Evolutionary conservation across 2,797 vertebrate species (phyloP), one percentile per base, ranked within the genome.

Genomic region (Pangasius sanitwongsei): DNA sequence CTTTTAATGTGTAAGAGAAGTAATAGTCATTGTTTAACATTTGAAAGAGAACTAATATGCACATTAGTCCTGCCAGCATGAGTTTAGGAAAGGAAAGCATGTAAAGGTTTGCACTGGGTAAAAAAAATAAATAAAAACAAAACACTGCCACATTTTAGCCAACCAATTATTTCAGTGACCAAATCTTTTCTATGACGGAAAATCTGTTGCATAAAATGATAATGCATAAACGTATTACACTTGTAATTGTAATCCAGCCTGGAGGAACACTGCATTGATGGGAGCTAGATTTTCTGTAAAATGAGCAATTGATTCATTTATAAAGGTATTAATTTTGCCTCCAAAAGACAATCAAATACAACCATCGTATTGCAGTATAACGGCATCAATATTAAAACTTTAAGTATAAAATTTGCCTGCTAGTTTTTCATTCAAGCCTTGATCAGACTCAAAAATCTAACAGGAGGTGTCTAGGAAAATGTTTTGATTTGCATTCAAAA

Each of bases 41-140:
- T 70, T 55, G 65, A 55, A 70, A 55, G 83, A 57, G 48, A 55
- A 70, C 78, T 88, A 25, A 85, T 89, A 85, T 77, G 87, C 41
- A 85, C 89, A 57, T 81, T 55, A 83, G 83, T 82, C 85, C 89
- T 88, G 88, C 89, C 90, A 86, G 70, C 55, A 88, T 65, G 31
- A 87, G 74, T 86, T 86, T 53, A 57, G 57, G 50, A 84, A 69
- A 85, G 88, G 44, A 89, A 85, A 74, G 81, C 44, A 69, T 86
- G 83, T 86, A n/a, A 83, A 69, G 77, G 75, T 86, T 72, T 80
- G 77, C 57, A 83, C 63, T 86, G 80, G 34, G 74, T 72, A 70
- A 89, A 70, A 28, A 48, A 16, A 48, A 4, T 8, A 20, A 67
- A 18, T n/a, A 44, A n/a, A 63, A 65, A 44, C 20, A 48, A 70